Conservation (phyloP, 1,140 invertebrate species). For the Antheraea mylitta region DNA sequence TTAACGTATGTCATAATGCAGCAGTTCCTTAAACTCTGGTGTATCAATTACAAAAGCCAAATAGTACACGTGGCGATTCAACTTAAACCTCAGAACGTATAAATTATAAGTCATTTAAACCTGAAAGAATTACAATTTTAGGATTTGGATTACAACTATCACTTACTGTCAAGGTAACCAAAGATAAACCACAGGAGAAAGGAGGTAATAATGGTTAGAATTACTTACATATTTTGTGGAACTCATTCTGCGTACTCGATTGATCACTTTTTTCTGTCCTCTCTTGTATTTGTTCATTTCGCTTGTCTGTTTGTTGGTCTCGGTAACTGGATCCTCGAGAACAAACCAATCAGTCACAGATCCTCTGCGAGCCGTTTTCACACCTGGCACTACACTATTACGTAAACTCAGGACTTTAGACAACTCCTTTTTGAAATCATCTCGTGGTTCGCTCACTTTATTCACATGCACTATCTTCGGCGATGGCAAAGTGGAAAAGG, state of each 20-base stretch:
- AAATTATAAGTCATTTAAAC: too few species aligned
- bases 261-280: slow-evolving; percentile 58
- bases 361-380: slow-evolving; percentile 41
- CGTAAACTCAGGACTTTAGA: slow-evolving; percentile 43
- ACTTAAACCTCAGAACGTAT: too few species aligned
- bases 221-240: slow-evolving; percentile 74
- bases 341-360: slow-evolving; percentile 72
- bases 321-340: slow-evolving; percentile 49
- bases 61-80: too few species aligned
- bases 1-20: too few species aligned
- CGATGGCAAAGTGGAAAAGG: slow-evolving; percentile 55
- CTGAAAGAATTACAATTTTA: too few species aligned
- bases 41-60: too few species aligned
- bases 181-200: too few species aligned
- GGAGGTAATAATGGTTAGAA: background rate
- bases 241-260: slow-evolving; percentile 62
- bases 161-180: too few species aligned
- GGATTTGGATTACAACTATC: too few species aligned
- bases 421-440: slow-evolving; percentile 62
- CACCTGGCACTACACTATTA: slow-evolving; percentile 27
- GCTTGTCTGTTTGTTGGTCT: slow-evolving; percentile 9
- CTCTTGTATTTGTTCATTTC: slow-evolving; percentile 57
- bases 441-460: slow-evolving; percentile 56
- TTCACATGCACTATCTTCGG: slow-evolving; percentile 61
- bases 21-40: too few species aligned